These are phyloP conservation scores for Notodonta ziczac DNA, from an alignment of 2,888 invertebrate species.

Conservation along the genomic window DNA sequence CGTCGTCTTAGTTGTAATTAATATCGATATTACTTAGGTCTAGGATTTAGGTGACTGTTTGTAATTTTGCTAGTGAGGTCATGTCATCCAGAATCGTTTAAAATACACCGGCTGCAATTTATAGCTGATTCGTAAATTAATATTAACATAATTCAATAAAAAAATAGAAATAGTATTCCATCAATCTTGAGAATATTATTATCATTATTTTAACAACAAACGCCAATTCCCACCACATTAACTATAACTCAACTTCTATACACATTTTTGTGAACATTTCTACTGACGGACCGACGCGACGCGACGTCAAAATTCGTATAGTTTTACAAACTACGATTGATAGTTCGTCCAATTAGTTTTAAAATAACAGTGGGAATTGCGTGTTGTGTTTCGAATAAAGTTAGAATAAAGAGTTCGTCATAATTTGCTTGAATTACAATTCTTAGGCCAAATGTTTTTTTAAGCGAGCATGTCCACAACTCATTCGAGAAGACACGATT, in stretches of 20 bases:
- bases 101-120: no score
- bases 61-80: no score
- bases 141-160: no score
- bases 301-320: constrained; percentile 42
- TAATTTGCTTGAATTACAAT: background rate
- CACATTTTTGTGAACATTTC: constrained; percentile 56
- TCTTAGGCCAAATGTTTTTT: background rate
- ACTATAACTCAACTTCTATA: constrained; percentile 42
- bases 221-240: constrained; percentile 32
- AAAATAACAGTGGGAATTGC: constrained; percentile 5
- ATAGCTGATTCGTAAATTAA: no score
- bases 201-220: background rate
- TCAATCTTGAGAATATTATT: no score
- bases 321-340: constrained; percentile 31
- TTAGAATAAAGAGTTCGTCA: constrained; percentile 7
- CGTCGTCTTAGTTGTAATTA: no score
- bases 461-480: background rate
- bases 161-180: no score
- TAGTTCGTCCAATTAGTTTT: constrained; percentile 28
- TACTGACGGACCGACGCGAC: constrained; percentile 56
- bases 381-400: constrained; percentile 15
- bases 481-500: no score
- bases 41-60: no score
- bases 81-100: no score
- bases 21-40: no score